Percentiles rank a stretch among this genome's conserved stretches.
These are phyloP conservation scores for Cataglyphis albicans DNA, from an alignment of 2,888 invertebrate species.

Conservation along the genomic window DNA sequence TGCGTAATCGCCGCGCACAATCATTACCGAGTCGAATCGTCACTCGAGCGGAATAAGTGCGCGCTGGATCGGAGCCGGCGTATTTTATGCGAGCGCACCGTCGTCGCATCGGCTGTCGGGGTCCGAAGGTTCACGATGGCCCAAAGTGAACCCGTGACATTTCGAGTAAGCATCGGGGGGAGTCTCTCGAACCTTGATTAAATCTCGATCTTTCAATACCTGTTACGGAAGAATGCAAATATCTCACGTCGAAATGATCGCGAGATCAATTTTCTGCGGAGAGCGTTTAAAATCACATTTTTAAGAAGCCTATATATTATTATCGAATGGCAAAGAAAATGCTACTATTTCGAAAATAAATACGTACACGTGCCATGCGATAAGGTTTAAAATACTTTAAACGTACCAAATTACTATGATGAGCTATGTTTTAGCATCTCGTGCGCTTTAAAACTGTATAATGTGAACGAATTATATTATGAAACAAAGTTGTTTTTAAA, in stretches of 20 bases:
- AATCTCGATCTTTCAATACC: neutral
- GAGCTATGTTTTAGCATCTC: slow-evolving; percentile 4
- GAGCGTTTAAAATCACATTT: neutral
- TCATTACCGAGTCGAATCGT: slow-evolving; percentile 77
- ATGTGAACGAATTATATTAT: neutral
- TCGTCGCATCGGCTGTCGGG: neutral
- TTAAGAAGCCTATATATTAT: neutral
- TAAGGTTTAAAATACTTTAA: neutral
- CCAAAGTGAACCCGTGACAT: slow-evolving; percentile 27
- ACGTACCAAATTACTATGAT: neutral
- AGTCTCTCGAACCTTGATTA: neutral
- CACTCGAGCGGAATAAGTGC: slow-evolving; percentile 78
- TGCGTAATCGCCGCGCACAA: slow-evolving; percentile 73
- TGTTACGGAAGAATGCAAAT: neutral
- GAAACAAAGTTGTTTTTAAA: neutral
- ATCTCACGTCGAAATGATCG: neutral
- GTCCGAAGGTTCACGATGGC: slow-evolving; percentile 50
- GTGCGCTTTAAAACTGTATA: neutral
- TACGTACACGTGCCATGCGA: neutral
- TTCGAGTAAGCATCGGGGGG: slow-evolving; percentile 45
- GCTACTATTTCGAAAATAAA: neutral
- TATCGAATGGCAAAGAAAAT: neutral
- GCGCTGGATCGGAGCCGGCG: slow-evolving; percentile 48
- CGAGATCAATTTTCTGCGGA: neutral
- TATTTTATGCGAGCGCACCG: slow-evolving; percentile 3